Base-by-base conservation (phyloP, 2,888 invertebrate species). In the Imbricaverruca yamaguchii region DNA sequence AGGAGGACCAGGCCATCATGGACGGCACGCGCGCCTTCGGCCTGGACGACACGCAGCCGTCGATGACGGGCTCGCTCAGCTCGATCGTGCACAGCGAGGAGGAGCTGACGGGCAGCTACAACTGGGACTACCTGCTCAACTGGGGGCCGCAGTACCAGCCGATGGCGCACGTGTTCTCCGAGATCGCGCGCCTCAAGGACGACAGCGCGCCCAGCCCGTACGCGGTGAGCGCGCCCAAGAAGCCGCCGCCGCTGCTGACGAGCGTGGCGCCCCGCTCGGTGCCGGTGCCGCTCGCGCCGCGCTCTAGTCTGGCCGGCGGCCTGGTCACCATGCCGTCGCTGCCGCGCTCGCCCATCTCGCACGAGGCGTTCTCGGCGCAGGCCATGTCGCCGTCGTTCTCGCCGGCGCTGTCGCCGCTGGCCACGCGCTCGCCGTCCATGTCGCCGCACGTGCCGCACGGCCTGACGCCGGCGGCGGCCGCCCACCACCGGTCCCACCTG, bases 91-190 rank as follows among this genome's bases (percentile, higher is more conserved):
- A 97, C 88, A 96, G 96, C 86, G 97, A 97, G 88, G 97, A 98
- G 89, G 97, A 97, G 88, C 89, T 97, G 80, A 96, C 96, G 0
- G 97, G 97, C 61, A 97, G 96, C 86, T 98, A 97, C 87, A 98
- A 97, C 87, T 98, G 98, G 98, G 97, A 98, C 87, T 97, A 98
- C 87, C 89, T 98, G 81, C 90, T 97, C 39, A 96, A 97, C 87
- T 98, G 97, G 97, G 94, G 95, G 8, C 98, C 98, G 0, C 96
- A 97, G 87, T 98, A 98, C 86, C 97, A 98, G 87, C 98, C 98
- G 0, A 88, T 98, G 85, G 97, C 98, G 69, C 97, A 98, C 86
- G 97, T 98, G 9, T 98, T 98, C 88, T 94, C 95, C 15, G 98
- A 98, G 90, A 98, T 98, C 84, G 97, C 97, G 81, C 91, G 96